Evolutionary conservation across 2,888 invertebrate species (phyloP).

Genomic region (Dusona sp.): DNA sequence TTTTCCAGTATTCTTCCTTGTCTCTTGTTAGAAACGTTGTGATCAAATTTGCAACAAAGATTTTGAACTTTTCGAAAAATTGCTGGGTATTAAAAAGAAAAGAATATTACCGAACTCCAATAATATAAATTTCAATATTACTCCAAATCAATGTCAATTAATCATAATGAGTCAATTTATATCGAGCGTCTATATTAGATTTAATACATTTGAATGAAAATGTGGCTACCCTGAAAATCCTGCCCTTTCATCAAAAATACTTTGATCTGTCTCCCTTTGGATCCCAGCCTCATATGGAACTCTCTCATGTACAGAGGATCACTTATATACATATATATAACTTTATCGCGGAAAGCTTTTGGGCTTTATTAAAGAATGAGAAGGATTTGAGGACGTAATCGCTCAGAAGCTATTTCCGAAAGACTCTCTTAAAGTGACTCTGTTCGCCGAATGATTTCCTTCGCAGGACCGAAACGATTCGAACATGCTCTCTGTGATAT

Average conservation of each 20-base stretch:
- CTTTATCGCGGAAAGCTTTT: slow-evolving; percentile 35
- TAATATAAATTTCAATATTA: background rate
- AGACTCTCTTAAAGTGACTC: slow-evolving; percentile 25
- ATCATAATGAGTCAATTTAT: background rate
- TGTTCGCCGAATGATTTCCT: slow-evolving; percentile 5
- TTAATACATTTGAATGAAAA: slow-evolving; percentile 11
- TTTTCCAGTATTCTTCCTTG: background rate
- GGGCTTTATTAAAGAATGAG: slow-evolving; percentile 67
- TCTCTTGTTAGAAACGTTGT: background rate
- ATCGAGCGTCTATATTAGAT: background rate
- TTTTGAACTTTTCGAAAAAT: background rate
- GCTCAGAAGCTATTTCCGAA: slow-evolving; percentile 64
- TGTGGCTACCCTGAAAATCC: slow-evolving; percentile 1
- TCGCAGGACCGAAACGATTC: slow-evolving; percentile 33
- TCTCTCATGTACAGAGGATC: slow-evolving; percentile 30
- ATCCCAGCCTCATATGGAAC: background rate
- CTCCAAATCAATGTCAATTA: slow-evolving; percentile 3
- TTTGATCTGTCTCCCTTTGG: slow-evolving; percentile 56
- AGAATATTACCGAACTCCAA: background rate
- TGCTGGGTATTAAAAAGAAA: too few species aligned
- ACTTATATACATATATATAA: background rate
- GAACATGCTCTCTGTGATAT: slow-evolving; percentile 24
- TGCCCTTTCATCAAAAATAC: slow-evolving; percentile 38
- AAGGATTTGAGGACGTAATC: slow-evolving; percentile 66
- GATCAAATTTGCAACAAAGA: background rate